Conservation (phyloP, 92 coral and sea anemone species). For the Pocillopora meandrina region DNA sequence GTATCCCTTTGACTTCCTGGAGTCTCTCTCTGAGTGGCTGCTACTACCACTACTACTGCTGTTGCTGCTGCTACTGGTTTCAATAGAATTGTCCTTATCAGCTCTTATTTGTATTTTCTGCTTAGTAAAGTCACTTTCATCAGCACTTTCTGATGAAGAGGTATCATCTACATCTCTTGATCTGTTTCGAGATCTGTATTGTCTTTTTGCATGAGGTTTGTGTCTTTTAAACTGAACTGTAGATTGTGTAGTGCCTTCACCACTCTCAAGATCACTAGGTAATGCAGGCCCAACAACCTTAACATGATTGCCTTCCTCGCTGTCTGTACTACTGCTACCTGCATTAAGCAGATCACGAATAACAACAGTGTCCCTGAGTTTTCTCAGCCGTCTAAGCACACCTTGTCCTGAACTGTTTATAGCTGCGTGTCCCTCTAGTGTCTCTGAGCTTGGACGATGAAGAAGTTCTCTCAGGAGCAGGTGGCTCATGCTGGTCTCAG, state of each 20-base stretch:
- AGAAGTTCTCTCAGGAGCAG: constrained; percentile 32
- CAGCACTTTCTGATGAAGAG: not conserved
- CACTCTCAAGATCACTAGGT: not conserved
- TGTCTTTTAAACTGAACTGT: constrained; percentile 14
- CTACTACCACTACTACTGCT: constrained; percentile 9
- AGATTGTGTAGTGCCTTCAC: not conserved
- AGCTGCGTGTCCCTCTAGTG: constrained; percentile 11
- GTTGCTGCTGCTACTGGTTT: constrained; percentile 11
- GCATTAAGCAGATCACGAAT: constrained; percentile 36
- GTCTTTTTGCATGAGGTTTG: constrained; percentile 7
- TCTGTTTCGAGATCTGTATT: constrained; percentile 24
- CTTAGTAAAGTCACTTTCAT: not conserved
- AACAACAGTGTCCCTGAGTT: constrained; percentile 28
- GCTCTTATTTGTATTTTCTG: not conserved
- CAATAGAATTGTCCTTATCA: not conserved
- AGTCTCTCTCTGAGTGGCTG: not conserved
- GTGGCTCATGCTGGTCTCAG: constrained; percentile 48
- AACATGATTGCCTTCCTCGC: not conserved
- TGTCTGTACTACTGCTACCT: constrained; percentile 31
- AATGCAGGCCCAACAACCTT: not conserved
- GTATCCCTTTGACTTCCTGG: not conserved
- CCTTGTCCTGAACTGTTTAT: constrained; percentile 27
- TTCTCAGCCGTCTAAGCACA: constrained; percentile 36
- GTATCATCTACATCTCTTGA: constrained; percentile 1
- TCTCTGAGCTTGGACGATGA: constrained; percentile 21